phyloP scores from a whole-genome alignment of 2,113 vertebrate species.

The Cromileptes altivelis region DNA sequence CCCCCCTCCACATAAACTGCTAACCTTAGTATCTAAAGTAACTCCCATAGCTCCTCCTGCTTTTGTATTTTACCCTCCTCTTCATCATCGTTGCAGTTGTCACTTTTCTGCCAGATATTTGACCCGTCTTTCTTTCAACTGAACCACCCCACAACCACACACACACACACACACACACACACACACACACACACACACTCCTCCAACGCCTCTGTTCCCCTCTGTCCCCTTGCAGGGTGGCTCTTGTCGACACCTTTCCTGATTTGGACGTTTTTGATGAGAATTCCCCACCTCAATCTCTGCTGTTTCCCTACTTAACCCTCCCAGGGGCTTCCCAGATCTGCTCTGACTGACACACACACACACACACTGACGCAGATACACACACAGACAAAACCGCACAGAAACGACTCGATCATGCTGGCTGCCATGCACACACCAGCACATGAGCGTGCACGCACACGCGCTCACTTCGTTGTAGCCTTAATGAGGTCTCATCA shows the following conservation, averaged over 20 bases:
- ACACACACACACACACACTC: slow-evolving; percentile 7
- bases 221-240: slow-evolving; percentile 68
- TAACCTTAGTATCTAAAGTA: slow-evolving; percentile 22
- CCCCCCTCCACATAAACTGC: not conserved
- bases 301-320: slow-evolving; percentile 82
- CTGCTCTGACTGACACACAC: slow-evolving; percentile 59
- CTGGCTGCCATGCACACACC: slow-evolving; percentile 5
- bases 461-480: slow-evolving; percentile 39
- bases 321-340: slow-evolving; percentile 68
- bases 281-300: slow-evolving; percentile 86
- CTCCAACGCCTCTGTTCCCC: slow-evolving; percentile 40
- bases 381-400: not conserved
- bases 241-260: slow-evolving; percentile 81
- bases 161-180: slow-evolving; percentile 16
- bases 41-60: slow-evolving; percentile 12
- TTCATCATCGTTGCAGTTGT: not conserved
- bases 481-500: slow-evolving; percentile 78
- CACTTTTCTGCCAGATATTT: slow-evolving; percentile 12
- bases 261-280: slow-evolving; percentile 82
- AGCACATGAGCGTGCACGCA: slow-evolving; percentile 26
- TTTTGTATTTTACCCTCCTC: slow-evolving; percentile 22
- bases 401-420: slow-evolving; percentile 48
- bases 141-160: not conserved
- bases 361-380: not conserved
- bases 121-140: slow-evolving; percentile 30